Evolutionary conservation across 2,797 vertebrate species (phyloP).

Genomic region (Paedocypris micromegethes): DNA sequence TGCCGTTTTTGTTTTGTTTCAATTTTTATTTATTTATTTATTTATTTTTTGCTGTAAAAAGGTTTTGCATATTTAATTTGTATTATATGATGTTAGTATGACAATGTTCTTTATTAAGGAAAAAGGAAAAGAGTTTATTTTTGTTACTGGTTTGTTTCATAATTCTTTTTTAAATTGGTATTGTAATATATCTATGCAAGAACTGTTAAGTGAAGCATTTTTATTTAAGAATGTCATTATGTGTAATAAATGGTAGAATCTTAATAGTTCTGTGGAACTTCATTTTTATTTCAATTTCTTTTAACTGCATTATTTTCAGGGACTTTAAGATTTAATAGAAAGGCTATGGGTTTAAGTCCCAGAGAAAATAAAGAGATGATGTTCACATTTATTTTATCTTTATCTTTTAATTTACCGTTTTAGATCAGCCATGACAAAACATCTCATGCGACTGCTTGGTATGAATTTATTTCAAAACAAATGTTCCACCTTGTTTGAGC

Average conservation of each 20-base stretch:
- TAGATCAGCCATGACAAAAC: too few relatives aligned
- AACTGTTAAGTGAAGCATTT: slow-evolving; percentile 99
- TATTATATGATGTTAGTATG: slow-evolving; percentile 99
- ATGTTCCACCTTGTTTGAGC: too few relatives aligned
- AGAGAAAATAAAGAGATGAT: too few relatives aligned
- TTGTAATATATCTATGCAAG: slow-evolving; percentile 99
- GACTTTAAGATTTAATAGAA: too few relatives aligned
- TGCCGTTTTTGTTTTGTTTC: slow-evolving; percentile 50
- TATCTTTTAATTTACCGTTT: too few relatives aligned
- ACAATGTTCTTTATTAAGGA: slow-evolving; percentile 99
- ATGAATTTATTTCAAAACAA: too few relatives aligned
- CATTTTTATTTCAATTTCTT: slow-evolving; percentile 47
- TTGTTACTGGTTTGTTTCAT: slow-evolving; percentile 99
- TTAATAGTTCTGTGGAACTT: slow-evolving; percentile 73
- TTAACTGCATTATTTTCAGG: background rate
- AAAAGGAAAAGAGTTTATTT: slow-evolving; percentile 98
- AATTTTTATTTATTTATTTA: too few relatives aligned
- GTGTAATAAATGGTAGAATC: slow-evolving; percentile 99
- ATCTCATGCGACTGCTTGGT: too few relatives aligned
- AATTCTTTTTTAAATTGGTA: slow-evolving; percentile 99
- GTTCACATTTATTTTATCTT: too few relatives aligned
- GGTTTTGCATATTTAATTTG: slow-evolving; percentile 99
- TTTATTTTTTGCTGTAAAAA: slow-evolving; percentile 91
- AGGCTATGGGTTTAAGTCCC: too few relatives aligned
- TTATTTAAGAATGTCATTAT: slow-evolving; percentile 99